Base-by-base conservation (phyloP, 2,797 vertebrate genomes). In the Odontamblyopus lacepedii region DNA sequence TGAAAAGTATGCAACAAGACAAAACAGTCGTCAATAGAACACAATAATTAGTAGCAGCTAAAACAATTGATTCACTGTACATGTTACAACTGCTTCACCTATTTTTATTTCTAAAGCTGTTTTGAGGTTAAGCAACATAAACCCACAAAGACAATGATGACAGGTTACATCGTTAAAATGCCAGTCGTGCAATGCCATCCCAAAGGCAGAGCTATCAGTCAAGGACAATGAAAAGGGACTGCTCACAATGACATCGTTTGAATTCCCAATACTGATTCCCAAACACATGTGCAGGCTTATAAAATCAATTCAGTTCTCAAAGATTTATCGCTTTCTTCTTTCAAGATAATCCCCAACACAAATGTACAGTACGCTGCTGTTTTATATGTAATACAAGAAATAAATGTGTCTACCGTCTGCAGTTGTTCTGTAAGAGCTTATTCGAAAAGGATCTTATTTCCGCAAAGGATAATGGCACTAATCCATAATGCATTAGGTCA, bases 401-500 rank as follows among this genome's bases (percentile, higher is more conserved):
- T 53, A 26, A 77, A 70, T 65, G 38, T 71, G 32, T 50, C 51
- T 64, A 27, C 50, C 41, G 30, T 63, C 16, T 18, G 19, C 38
- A 71, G 48, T 57, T 77, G 64, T 62, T 63, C 72, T 72, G 51
- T 27, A 78, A 77, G 70, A 23, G 30, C 60, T 79, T 27, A 75
- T 78, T 82, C 41, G 55, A 60, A 63, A 70, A 41, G 56, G 75
- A 76, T 80, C 27, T 72, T 64, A 73, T 72, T 79, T 78, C 69
- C 69, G 67, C 55, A 32, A 27, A 12, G 44, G 73, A 82, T 78
- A 85, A 86, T 80, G 65, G 65, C 63, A 62, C 26, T 29, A 38
- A 80, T 86, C 77, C 70, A 85, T 87, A 84, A 86, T 88, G 70
- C 73, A 87, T 80, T 35, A 70, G 13, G 23, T 78, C 75, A 77